Percentiles rank a stretch among this genome's conserved stretches.
These are phyloP conservation scores for Phylloscopus trochilus DNA, from an alignment of 2,113 vertebrate genomes.

Conservation along the genomic window DNA sequence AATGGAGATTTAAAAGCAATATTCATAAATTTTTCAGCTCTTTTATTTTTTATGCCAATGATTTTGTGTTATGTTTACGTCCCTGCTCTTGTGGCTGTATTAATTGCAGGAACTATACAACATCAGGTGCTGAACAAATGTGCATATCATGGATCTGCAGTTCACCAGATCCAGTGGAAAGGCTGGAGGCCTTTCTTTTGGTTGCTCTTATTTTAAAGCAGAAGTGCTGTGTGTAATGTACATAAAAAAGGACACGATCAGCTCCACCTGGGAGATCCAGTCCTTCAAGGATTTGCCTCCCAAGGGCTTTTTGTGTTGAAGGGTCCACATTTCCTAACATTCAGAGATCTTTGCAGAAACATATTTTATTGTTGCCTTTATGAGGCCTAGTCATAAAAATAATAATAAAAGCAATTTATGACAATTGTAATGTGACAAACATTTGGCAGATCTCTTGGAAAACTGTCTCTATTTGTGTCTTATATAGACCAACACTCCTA, in stretches of 20 bases:
- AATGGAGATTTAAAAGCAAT: background rate
- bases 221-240: background rate
- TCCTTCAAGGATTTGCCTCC: background rate
- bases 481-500: background rate
- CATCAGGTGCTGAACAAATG: background rate
- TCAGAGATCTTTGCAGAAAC: background rate
- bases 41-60: background rate
- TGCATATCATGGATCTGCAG: background rate
- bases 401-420: background rate
- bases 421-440: background rate
- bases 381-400: background rate
- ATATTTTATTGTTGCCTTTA: background rate
- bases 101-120: background rate
- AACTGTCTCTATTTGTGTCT: background rate
- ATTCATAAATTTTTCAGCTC: background rate
- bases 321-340: background rate
- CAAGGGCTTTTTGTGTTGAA: background rate
- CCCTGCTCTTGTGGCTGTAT: background rate
- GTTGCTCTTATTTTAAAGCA: conserved; percentile 14
- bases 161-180: background rate
- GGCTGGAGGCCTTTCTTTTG: background rate
- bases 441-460: background rate
- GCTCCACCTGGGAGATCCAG: background rate
- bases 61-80: background rate
- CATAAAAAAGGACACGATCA: background rate